phyloP scores from a whole-genome alignment of 2,888 invertebrate species.

The Nemotelus nigrinus region DNA sequence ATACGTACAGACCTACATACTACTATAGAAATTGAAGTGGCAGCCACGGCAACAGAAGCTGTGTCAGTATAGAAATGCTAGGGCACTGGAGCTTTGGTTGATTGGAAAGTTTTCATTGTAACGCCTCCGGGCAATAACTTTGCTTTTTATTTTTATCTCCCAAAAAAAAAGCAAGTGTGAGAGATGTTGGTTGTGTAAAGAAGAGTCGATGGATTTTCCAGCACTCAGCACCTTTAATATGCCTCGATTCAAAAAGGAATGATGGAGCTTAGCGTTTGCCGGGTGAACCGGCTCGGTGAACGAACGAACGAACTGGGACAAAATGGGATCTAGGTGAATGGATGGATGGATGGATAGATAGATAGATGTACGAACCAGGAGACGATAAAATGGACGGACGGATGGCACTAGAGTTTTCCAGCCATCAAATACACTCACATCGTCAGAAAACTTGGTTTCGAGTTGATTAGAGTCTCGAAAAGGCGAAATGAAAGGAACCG shows the following conservation, averaged over 20 bases:
- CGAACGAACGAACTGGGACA: no score
- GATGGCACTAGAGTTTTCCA: constrained; percentile 10
- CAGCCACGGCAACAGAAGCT: no score
- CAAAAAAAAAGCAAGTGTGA: neutral
- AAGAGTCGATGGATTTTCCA: constrained; percentile 24
- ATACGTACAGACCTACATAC: neutral
- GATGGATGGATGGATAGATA: neutral
- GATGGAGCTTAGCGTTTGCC: no score
- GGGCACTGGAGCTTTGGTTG: constrained; percentile 1
- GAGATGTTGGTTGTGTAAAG: constrained; percentile 3
- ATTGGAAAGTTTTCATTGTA: constrained; percentile 40
- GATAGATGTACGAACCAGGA: neutral
- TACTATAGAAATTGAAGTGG: no score
- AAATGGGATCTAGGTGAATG: neutral
- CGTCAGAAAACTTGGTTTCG: neutral
- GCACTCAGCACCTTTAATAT: constrained; percentile 20
- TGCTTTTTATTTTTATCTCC: constrained; percentile 20
- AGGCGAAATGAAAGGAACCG: constrained; percentile 18
- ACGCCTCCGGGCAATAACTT: constrained; percentile 40
- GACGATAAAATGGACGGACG: neutral
- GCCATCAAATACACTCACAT: constrained; percentile 4
- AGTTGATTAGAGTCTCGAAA: constrained; percentile 33
- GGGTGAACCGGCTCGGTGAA: no score
- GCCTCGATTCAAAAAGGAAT: neutral
- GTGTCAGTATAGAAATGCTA: neutral